Percentiles rank a stretch among this genome's conserved stretches.
Evolutionary conservation across 2,888 invertebrate species (phyloP).

Genomic region (Drosophila neotestacea): DNA sequence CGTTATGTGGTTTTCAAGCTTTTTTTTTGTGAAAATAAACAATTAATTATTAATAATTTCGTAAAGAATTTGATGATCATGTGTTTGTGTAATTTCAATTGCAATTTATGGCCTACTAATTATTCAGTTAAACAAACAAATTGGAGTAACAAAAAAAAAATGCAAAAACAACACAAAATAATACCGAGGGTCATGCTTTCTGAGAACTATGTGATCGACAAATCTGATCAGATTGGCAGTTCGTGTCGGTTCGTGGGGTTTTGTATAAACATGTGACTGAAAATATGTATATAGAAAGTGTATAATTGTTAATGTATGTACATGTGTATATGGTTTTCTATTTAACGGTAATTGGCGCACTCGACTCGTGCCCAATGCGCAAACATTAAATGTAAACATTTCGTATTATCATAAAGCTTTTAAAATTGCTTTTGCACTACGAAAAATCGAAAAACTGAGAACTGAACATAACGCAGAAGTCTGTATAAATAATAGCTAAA

Average conservation of each 20-base stretch:
- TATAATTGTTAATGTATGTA: background rate
- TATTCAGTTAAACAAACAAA: constrained; percentile 52
- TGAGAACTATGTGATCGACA: constrained; percentile 14
- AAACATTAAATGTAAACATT: constrained; percentile 50
- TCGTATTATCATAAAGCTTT: constrained; percentile 23
- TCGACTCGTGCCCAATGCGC: constrained; percentile 53
- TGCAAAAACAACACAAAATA: constrained; percentile 15
- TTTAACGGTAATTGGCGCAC: constrained; percentile 53
- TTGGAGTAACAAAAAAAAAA: background rate
- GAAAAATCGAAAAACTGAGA: constrained; percentile 8
- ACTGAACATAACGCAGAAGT: constrained; percentile 25
- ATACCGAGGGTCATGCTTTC: constrained; percentile 17
- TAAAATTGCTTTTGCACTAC: constrained; percentile 6
- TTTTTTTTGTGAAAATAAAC: constrained; percentile 16
- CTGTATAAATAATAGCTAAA: background rate
- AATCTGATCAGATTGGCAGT: constrained; percentile 29
- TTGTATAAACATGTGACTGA: constrained; percentile 55
- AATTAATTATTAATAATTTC: constrained; percentile 20
- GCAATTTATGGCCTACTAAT: constrained; percentile 58
- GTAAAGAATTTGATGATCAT: constrained; percentile 6
- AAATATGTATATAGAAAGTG: constrained; percentile 25
- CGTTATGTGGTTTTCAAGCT: background rate
- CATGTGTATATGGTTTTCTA: constrained; percentile 24
- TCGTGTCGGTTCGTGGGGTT: constrained; percentile 27
- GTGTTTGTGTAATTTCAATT: constrained; percentile 20